Conservation (phyloP, 2,888 invertebrate genomes). For the Noctua janthe region DNA sequence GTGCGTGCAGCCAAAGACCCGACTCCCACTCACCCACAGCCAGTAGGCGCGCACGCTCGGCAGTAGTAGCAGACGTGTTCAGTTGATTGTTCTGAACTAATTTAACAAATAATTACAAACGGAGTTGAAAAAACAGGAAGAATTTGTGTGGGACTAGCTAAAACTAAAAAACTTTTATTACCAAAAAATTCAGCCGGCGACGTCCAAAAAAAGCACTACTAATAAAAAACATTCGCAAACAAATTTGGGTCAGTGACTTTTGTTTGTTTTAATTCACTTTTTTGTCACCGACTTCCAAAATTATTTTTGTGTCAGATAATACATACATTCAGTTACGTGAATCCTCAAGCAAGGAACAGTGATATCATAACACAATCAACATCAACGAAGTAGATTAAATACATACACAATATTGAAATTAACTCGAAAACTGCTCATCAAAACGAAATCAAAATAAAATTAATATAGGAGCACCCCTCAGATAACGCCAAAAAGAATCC, state of each 20-base stretch:
- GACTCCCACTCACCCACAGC: too few relatives aligned
- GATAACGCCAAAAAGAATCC: too few relatives aligned
- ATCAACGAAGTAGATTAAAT: neutral
- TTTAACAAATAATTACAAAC: neutral
- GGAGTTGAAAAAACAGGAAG: neutral
- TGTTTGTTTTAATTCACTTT: neutral
- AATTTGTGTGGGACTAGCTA: neutral
- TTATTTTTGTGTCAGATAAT: neutral
- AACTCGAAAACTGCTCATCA: too few relatives aligned
- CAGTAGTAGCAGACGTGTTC: too few relatives aligned
- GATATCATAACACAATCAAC: neutral
- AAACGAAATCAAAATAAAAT: too few relatives aligned
- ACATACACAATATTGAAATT: neutral
- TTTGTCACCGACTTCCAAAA: neutral
- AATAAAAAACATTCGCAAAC: neutral
- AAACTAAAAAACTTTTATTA: neutral
- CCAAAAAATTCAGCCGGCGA: neutral
- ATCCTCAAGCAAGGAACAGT: too few relatives aligned
- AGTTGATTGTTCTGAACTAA: neutral
- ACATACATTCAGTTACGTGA: too few relatives aligned
- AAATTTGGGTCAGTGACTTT: neutral
- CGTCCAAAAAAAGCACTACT: neutral
- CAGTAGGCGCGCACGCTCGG: too few relatives aligned
- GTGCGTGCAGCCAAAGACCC: too few relatives aligned
- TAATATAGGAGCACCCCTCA: too few relatives aligned